These are phyloP conservation scores for Orthosia incerta DNA, from an alignment of 2,888 invertebrate species.

Conservation along the genomic window DNA sequence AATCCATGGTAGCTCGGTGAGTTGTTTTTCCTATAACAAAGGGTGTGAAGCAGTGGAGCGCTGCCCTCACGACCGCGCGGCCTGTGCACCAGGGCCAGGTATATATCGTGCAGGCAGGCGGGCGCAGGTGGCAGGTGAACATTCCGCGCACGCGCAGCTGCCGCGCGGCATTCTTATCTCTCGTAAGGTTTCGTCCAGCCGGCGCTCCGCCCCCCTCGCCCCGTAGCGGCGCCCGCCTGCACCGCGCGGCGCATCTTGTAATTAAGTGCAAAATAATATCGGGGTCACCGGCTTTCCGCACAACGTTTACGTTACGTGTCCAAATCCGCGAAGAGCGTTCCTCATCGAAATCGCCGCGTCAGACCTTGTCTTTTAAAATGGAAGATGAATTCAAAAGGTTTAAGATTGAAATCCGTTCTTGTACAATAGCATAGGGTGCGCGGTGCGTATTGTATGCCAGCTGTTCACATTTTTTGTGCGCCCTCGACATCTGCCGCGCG, in stretches of 20 bases:
- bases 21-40: background rate
- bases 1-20: too few relatives aligned
- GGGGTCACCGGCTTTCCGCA: constrained; percentile 4
- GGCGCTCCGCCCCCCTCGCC: background rate
- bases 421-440: background rate
- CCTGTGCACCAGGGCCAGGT: too few relatives aligned
- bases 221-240: background rate
- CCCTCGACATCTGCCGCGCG: constrained; percentile 43
- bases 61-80: too few relatives aligned
- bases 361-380: constrained; percentile 1
- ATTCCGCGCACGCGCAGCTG: constrained; percentile 74
- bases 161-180: constrained; percentile 69
- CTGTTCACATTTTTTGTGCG: constrained; percentile 47
- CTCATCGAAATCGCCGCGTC: background rate
- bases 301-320: constrained; percentile 11
- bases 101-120: background rate
- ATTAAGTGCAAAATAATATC: constrained; percentile 4
- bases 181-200: constrained; percentile 50
- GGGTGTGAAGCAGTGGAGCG: background rate
- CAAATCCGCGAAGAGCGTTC: background rate
- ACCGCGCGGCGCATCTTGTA: background rate
- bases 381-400: constrained; percentile 1
- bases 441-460: constrained; percentile 32
- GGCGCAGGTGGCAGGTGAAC: constrained; percentile 67
- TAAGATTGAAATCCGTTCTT: constrained; percentile 13